Evolutionary conservation across 1,140 invertebrate species (phyloP).

Genomic region (Trichogramma pretiosum): DNA sequence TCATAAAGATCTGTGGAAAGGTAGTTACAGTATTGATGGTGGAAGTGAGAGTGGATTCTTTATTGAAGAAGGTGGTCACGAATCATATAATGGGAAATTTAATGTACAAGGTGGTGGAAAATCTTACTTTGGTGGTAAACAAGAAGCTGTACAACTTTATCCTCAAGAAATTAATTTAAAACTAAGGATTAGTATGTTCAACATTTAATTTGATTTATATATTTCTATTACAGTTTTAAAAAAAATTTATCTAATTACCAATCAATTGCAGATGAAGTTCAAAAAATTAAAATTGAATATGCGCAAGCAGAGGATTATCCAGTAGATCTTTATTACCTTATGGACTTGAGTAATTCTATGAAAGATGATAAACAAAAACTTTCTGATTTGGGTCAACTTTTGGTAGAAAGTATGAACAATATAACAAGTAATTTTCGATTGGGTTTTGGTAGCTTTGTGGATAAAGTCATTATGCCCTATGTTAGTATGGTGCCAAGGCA

Average conservation of each 20-base stretch:
- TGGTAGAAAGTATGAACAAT: slow-evolving; percentile 74
- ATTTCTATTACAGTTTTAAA: slow-evolving; percentile 2
- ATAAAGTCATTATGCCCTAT: slow-evolving; percentile 97
- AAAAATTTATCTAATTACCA: not conserved
- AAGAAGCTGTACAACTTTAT: slow-evolving; percentile 71
- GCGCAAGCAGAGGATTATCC: slow-evolving; percentile 88
- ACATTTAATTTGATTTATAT: slow-evolving; percentile 3
- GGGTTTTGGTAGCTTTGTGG: slow-evolving; percentile 98
- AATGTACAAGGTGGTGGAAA: too few relatives aligned
- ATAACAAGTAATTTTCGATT: slow-evolving; percentile 91
- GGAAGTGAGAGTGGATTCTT: too few relatives aligned
- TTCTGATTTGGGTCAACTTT: slow-evolving; percentile 66
- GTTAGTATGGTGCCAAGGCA: slow-evolving; percentile 70
- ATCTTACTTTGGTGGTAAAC: slow-evolving; percentile 24
- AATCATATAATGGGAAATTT: not conserved
- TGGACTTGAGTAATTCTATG: slow-evolving; percentile 94
- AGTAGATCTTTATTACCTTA: slow-evolving; percentile 91
- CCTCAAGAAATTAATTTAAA: slow-evolving; percentile 72
- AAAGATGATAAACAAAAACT: slow-evolving; percentile 85
- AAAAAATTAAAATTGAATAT: slow-evolving; percentile 64
- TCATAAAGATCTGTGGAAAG: slow-evolving; percentile 44
- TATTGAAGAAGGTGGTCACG: too few relatives aligned
- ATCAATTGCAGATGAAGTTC: slow-evolving; percentile 57
- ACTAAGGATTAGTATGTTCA: slow-evolving; percentile 68
- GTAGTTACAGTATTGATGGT: slow-evolving; percentile 22